These are phyloP conservation scores for Sialis fuliginosa DNA, from an alignment of 2,888 invertebrate species.

Conservation along the genomic window DNA sequence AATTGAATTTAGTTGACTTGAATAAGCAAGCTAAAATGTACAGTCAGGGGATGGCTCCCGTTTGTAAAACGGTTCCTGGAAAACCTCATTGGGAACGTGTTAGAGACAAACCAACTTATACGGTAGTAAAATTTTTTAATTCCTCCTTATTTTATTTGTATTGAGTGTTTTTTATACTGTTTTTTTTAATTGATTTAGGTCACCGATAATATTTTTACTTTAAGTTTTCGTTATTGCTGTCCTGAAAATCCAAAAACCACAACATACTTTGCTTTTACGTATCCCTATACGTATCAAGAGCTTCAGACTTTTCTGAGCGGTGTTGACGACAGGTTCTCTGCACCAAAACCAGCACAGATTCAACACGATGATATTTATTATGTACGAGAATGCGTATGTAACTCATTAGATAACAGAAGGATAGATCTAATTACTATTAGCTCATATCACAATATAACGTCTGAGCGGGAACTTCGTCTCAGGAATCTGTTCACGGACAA, in stretches of 20 bases:
- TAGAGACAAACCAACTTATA: constrained; percentile 58
- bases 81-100: constrained; percentile 72
- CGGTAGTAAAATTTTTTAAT: constrained; percentile 27
- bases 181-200: constrained; percentile 31
- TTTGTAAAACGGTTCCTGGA: constrained; percentile 55
- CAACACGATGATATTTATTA: constrained; percentile 62
- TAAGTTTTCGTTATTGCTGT: constrained; percentile 55
- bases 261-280: constrained; percentile 81
- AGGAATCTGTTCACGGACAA: constrained; percentile 55
- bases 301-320: constrained; percentile 52
- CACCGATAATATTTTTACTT: constrained; percentile 51
- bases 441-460: constrained; percentile 58
- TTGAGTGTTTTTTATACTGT: not conserved
- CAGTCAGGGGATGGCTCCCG: constrained; percentile 80
- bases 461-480: constrained; percentile 52
- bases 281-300: constrained; percentile 74
- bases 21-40: constrained; percentile 84
- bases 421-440: constrained; percentile 72
- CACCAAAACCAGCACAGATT: constrained; percentile 21
- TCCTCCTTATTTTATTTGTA: not conserved
- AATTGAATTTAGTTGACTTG: constrained; percentile 70
- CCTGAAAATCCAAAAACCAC: constrained; percentile 52
- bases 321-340: constrained; percentile 43
- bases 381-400: constrained; percentile 59
- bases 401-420: constrained; percentile 58